Evolutionary conservation across 1,140 invertebrate species (phyloP).

Genomic region (Laodelphax striatellus): DNA sequence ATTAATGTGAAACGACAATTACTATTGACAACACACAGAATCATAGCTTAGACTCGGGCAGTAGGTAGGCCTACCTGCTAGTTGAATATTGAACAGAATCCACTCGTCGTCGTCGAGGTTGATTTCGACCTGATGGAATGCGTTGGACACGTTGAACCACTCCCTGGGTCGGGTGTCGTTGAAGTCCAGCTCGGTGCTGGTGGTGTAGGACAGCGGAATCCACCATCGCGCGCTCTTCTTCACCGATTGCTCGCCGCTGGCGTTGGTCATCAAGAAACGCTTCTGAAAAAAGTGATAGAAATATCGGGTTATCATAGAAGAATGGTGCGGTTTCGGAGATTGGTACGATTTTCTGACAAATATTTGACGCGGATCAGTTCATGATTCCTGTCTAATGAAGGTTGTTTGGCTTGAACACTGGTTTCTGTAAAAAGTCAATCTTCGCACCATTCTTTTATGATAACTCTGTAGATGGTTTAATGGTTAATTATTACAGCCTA

Average conservation of each 20-base stretch:
- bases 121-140: conserved; percentile 18
- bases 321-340: too few species aligned
- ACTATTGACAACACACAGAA: too few species aligned
- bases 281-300: background rate
- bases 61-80: conserved; percentile 31
- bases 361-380: too few species aligned
- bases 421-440: too few species aligned
- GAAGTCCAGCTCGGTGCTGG: conserved; percentile 28
- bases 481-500: too few species aligned
- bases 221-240: conserved; percentile 32
- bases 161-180: conserved; percentile 34
- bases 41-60: background rate
- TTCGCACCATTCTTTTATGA: too few species aligned
- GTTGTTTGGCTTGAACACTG: too few species aligned
- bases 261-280: background rate
- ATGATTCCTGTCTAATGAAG: too few species aligned
- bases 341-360: too few species aligned
- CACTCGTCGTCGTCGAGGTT: conserved; percentile 33
- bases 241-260: background rate
- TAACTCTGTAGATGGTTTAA: too few species aligned
- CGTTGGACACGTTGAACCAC: conserved; percentile 37
- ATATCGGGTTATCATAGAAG: too few species aligned
- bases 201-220: conserved; percentile 38
- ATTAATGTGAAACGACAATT: too few species aligned
- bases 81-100: conserved; percentile 46